Base-by-base conservation (phyloP, 2,797 vertebrate species). In the Borostomias antarcticus region DNA sequence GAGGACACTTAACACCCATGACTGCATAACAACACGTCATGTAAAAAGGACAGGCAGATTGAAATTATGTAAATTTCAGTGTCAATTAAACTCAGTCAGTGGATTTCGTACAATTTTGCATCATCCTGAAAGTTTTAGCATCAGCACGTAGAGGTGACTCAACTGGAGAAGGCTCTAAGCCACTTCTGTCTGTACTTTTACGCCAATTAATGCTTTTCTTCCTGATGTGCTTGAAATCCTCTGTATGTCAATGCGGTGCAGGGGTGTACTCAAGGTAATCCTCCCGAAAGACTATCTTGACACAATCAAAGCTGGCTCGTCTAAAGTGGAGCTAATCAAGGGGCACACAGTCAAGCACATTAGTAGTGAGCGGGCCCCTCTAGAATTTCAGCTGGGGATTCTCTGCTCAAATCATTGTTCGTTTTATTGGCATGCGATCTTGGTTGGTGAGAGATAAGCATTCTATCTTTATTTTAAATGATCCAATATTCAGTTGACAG, bases 261-360 rank as follows among this genome's bases (percentile, higher is more conserved):
- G 70, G 80, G 87, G 72, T 78, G 72, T 88, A 85, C 79, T 71
- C 74, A 69, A 84, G 58, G 60, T 77, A 86, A 89, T 91, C 90
- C 85, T 79, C 89, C 73, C 78, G 78, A 91, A 89, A 85, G 78
- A 78, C 79, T 79, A 62, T 66, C 43, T 78, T 89, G 85, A 88
- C 80, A 89, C 78, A 85, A 86, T 88, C 88, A 87, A 92, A 90
- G 67, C 72, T 76, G 79, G 72, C 82, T 86, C 88, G 86, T 91
- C 92, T 89, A 88, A 89, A 80, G 83, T 53, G 78, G 85, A 86
- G 84, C 83, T 91, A 85, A 92, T 92, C 85, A 89, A 85, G 85
- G 87, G 11, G 65, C 47, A 82, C 57, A 30, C 64, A 77, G 74
- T 90, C 91, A 89, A 92, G 93, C 89, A 87, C 85, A 83, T 82